Conservation (phyloP, 1,140 invertebrate genomes). For the Yoshiicerus persimilis region DNA sequence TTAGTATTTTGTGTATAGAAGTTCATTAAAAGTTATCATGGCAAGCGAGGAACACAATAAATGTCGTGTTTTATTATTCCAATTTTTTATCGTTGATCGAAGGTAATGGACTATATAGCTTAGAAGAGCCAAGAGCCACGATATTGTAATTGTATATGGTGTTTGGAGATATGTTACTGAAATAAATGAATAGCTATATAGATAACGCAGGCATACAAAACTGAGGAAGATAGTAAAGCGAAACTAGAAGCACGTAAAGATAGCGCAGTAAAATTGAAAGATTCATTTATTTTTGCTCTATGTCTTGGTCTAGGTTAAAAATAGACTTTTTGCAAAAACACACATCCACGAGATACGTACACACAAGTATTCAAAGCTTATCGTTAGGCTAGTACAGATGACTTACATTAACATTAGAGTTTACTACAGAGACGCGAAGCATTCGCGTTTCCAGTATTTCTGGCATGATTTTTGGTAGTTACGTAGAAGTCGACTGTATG, state of each 20-base stretch:
- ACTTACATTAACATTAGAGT: too few relatives aligned
- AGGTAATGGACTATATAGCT: too few relatives aligned
- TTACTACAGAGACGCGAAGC: background rate
- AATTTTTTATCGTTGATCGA: too few relatives aligned
- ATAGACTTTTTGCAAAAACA: background rate
- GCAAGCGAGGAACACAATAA: too few relatives aligned
- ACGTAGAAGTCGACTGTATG: background rate
- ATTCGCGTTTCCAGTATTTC: background rate
- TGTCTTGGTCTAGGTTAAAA: background rate
- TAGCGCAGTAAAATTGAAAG: background rate
- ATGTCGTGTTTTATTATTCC: too few relatives aligned
- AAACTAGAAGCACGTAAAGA: background rate
- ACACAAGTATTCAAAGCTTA: background rate
- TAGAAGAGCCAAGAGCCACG: too few relatives aligned
- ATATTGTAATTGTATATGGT: too few relatives aligned
- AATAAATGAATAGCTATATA: too few relatives aligned
- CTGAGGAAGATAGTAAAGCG: background rate
- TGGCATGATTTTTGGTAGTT: background rate
- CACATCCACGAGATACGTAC: background rate
- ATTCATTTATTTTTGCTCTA: background rate
- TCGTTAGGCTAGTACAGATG: too few relatives aligned
- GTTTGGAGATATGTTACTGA: too few relatives aligned
- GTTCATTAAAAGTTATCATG: too few relatives aligned
- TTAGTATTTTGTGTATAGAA: too few relatives aligned
- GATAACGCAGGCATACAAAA: background rate